phyloP scores from a whole-genome alignment of 2,888 invertebrate genomes.

The Patella depressa region DNA sequence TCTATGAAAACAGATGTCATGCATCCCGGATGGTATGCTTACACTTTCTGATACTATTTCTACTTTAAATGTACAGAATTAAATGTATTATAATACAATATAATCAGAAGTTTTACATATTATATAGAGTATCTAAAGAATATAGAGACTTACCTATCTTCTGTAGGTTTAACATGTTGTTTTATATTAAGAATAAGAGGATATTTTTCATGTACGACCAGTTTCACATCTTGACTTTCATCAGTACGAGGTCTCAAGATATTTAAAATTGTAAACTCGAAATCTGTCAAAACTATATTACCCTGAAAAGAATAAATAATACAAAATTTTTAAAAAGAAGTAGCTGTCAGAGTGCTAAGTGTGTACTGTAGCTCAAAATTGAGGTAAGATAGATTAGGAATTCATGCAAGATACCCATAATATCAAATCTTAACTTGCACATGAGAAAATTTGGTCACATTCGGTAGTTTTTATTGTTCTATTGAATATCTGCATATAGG shows the following conservation, averaged over 20 bases:
- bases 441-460: too few species aligned
- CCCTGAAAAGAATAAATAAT: conserved; percentile 75
- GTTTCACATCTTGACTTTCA: conserved; percentile 85
- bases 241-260: conserved; percentile 91
- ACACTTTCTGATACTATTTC: too few species aligned
- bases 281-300: conserved; percentile 94
- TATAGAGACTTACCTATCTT: conserved; percentile 52
- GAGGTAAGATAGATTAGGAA: too few species aligned
- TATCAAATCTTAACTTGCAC: too few species aligned
- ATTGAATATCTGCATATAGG: too few species aligned
- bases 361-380: too few species aligned
- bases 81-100: background rate
- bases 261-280: conserved; percentile 89
- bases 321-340: background rate
- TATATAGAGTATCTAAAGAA: background rate
- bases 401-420: too few species aligned
- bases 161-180: conserved; percentile 56
- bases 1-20: too few species aligned
- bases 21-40: too few species aligned
- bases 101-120: background rate
- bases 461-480: too few species aligned
- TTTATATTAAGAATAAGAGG: conserved; percentile 62
- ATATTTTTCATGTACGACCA: conserved; percentile 94
- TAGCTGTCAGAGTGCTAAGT: too few species aligned
- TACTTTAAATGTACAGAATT: background rate